Base-by-base conservation (phyloP, 2,888 invertebrate genomes). In the Sympetrum striolatum region DNA sequence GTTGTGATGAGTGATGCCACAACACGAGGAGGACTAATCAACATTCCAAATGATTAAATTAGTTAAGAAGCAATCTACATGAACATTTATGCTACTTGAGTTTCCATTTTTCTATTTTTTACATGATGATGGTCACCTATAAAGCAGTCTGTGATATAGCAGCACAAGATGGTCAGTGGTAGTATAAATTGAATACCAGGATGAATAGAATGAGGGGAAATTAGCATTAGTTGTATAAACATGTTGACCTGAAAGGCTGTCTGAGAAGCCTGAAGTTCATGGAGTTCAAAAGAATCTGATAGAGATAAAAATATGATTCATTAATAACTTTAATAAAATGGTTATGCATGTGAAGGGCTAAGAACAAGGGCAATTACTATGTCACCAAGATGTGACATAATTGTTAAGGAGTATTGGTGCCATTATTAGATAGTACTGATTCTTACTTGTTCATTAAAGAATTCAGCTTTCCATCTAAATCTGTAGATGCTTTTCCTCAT, bases 91-190 rank as follows among this genome's bases (percentile, higher is more conserved):
- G 86, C 86, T 60, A 60, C 48, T 86, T 86, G 60, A 60, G 86
- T 48, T 86, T 64, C 64, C n/a, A 31, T 86, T 73, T 86, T 86
- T 86, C 60, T 86, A 86, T 60, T 86, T 86, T 82, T 60, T 37
- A 86, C 14, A 60, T 64, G 86, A 86, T 86, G 39, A 86, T 86
- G 86, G 64, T 86, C 86, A 86, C 86, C 86, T 86, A 60, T 37
- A 86, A 86, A 86, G 86, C 86, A 86, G 86, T 86, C 86, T 86
- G 86, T 86, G 86, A 86, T 86, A 86, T 86, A 86, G 86, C 86
- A 86, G 86, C 86, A 86, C 86, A 86, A 86, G 60, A 60, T 86
- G 86, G 86, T 60, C 35, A 86, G 64, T 86, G 86, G 86, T 86
- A 86, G 86, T 86, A n/a, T 25, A 60, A 60, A 22, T 64, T 60